Conservation (phyloP, 2,888 invertebrate genomes). For the Caenorhabditis sp. region DNA sequence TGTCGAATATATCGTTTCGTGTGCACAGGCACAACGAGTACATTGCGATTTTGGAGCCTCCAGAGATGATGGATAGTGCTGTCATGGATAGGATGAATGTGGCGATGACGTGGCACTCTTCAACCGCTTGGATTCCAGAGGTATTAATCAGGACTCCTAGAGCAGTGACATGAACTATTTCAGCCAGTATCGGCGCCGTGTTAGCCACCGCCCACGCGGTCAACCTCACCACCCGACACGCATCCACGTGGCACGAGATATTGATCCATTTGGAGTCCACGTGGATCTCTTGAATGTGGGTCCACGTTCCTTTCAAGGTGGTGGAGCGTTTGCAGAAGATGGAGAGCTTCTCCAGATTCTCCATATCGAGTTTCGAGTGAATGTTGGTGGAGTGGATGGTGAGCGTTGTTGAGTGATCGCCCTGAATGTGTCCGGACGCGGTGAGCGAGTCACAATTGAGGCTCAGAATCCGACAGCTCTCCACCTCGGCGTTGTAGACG, state of each 20-base stretch:
- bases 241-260: slow-evolving; percentile 32
- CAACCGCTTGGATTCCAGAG: slow-evolving; percentile 27
- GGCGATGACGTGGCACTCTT: slow-evolving; percentile 55
- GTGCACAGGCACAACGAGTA: slow-evolving; percentile 58
- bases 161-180: slow-evolving; percentile 40
- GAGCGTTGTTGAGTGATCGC: slow-evolving; percentile 34
- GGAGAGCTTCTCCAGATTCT: slow-evolving; percentile 47
- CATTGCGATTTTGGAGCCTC: slow-evolving; percentile 46
- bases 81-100: slow-evolving; percentile 63
- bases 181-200: slow-evolving; percentile 31
- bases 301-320: slow-evolving; percentile 45
- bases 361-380: slow-evolving; percentile 50
- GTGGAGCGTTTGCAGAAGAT: slow-evolving; percentile 59
- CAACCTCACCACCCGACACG: slow-evolving; percentile 7
- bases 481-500: slow-evolving; percentile 61
- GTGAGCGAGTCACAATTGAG: slow-evolving; percentile 65
- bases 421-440: slow-evolving; percentile 53
- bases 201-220: slow-evolving; percentile 57
- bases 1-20: slow-evolving; percentile 32
- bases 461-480: slow-evolving; percentile 61
- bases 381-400: slow-evolving; percentile 59
- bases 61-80: slow-evolving; percentile 35
- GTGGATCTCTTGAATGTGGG: slow-evolving; percentile 45
- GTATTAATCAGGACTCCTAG: slow-evolving; percentile 60
- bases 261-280: slow-evolving; percentile 68